Base-by-base conservation (phyloP, 2,113 vertebrate genomes). In the Ciconia maguari region DNA sequence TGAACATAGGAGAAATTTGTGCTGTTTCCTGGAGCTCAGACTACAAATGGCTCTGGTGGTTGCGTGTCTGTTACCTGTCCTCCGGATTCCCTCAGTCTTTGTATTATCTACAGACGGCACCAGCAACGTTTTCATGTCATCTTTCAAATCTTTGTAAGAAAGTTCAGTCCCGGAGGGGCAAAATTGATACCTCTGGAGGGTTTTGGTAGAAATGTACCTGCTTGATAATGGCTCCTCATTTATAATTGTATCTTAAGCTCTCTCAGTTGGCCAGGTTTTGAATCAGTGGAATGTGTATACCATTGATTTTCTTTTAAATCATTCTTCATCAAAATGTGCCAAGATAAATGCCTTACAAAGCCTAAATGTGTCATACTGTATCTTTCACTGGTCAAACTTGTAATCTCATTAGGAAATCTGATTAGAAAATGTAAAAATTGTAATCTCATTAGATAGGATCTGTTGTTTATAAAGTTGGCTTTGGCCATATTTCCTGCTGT, bases 401-500 rank as follows among this genome's bases (percentile, higher is more conserved):
- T 54, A 80, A 79, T 94, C 70, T 83, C 46, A 80, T 95, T 87
- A 94, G 93, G 93, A 94, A 91, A 96, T 95, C 52, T 65, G 46
- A 85, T 97, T 95, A 95, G 75, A 93, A 93, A 94, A 97, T 77
- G 41, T 95, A 80, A 90, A 93, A 96, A 90, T 51, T 80, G 19
- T 94, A 91, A 94, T 94, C 64, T 91, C 29, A 22, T 97, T 97
- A 96, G 68, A 21, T 92, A 62, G 86, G 46, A 81, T 94, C 83
- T 95, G 86, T 86, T 94, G 65, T 94, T 94, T 92, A 83, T 88
- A 80, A 84, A 72, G 74, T 77, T 93, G 74, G 74, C 52, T 79
- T 94, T 91, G 66, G 41, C 70, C 9, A 6, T 96, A 72, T 86
- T 96, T 96, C 93, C 93, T 93, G 78, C 66, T 80, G 62, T 88